phyloP scores from a whole-genome alignment of 2,797 vertebrate species.

The Onychomys torridus region DNA sequence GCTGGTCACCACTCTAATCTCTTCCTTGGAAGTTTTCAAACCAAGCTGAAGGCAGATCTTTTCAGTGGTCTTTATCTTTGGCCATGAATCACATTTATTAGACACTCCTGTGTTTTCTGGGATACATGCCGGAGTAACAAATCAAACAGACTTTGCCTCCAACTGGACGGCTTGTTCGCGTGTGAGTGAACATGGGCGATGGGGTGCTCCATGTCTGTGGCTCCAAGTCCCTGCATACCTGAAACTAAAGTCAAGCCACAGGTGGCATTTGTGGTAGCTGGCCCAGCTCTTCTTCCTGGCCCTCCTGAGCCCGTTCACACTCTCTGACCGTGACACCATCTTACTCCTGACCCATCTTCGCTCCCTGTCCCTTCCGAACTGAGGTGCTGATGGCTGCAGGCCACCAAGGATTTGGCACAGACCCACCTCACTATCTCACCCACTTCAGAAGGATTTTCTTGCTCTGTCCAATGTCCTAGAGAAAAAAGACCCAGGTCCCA shows the following conservation, averaged over 20 bases:
- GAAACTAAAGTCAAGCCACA: background rate
- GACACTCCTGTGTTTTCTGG: background rate
- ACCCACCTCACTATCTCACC: background rate
- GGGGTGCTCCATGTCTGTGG: background rate
- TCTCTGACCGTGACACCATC: background rate
- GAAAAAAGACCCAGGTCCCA: background rate
- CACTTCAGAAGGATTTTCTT: background rate
- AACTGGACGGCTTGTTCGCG: background rate
- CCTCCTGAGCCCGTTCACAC: background rate
- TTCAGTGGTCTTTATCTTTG: conserved; percentile 32
- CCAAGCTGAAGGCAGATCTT: conserved; percentile 35
- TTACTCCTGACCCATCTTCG: background rate
- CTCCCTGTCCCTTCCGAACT: background rate
- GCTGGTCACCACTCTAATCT: conserved; percentile 1
- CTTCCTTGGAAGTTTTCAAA: conserved; percentile 46
- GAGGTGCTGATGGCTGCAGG: background rate
- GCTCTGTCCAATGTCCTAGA: background rate
- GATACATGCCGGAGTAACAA: background rate
- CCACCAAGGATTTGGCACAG: background rate
- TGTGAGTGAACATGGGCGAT: background rate
- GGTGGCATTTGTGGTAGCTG: background rate
- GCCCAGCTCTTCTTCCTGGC: background rate
- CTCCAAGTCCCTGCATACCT: background rate
- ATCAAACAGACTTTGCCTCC: conserved; percentile 29
- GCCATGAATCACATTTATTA: conserved; percentile 52